Conservation (phyloP, 2,888 invertebrate genomes). For the Dermolepida albohirtum region DNA sequence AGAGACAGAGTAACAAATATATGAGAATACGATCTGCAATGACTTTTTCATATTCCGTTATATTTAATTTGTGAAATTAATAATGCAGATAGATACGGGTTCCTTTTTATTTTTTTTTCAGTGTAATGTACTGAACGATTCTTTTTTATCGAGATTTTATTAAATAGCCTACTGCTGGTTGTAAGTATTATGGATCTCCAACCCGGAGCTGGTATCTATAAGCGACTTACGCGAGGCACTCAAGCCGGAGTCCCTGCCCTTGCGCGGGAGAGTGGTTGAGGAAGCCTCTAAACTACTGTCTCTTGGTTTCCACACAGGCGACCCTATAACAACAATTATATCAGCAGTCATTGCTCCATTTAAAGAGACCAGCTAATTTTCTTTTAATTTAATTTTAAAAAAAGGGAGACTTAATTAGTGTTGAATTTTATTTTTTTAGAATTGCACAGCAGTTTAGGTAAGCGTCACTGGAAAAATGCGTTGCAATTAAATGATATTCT, state of each 20-base stretch:
- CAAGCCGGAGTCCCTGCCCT: constrained; percentile 69
- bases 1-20: constrained; percentile 19
- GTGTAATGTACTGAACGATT: neutral
- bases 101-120: constrained; percentile 7
- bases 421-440: no score
- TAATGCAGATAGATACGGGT: neutral
- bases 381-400: constrained; percentile 4
- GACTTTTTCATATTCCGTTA: neutral
- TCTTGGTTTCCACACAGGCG: constrained; percentile 98
- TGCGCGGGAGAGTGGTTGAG: constrained; percentile 72
- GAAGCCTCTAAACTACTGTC: constrained; percentile 77
- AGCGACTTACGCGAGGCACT: constrained; percentile 72
- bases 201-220: constrained; percentile 67
- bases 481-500: no score
- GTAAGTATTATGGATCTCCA: constrained; percentile 64
- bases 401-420: no score
- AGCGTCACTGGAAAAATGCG: no score
- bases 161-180: constrained; percentile 48
- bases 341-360: constrained; percentile 32
- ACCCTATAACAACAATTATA: constrained; percentile 78
- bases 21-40: constrained; percentile 14
- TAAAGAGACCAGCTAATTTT: constrained; percentile 18
- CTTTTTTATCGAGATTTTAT: neutral
- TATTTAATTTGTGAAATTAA: neutral
- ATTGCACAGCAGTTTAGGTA: no score